Base-by-base conservation (phyloP, 2,888 invertebrate species). In the Eilema sororculum region DNA sequence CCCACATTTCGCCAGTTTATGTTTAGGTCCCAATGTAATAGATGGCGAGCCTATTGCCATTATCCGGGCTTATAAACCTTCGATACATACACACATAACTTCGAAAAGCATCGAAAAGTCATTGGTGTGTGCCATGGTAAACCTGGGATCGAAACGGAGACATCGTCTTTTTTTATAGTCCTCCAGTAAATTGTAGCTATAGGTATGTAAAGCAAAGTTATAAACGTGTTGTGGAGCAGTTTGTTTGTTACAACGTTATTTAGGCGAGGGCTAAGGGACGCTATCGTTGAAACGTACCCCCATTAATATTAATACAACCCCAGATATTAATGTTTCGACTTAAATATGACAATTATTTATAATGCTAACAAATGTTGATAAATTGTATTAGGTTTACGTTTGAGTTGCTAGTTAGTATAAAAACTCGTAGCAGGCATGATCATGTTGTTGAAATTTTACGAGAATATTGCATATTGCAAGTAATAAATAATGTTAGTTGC, bases 281-380 rank as follows among this genome's bases (percentile, higher is more conserved):
- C 28, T 57, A 67, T 69, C 67, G 57, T 61, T 25, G 22, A 28
- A 61, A 30, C 69, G 65, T 66, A 33, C 33, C 61, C 57, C 16
- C 65, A 65, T 61, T 69, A 60, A 69, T 69, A 69, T 69, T 69
- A 69, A 65, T 69, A 30, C 41, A 62, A 57, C 37, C 65, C 37
- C 56, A 30, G 41, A 57, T 66, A 69, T 69, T 66, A 69, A 69
- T 69, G 69, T 61, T 66, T 57, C 57, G 28, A 41, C 33, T 62
- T 61, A 62, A 66, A 66, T 66, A 24, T 25, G 20, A 69, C 61
- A 57, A 30, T 69, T 65, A 69, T 66, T 65, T 69, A 62, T 57
- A 30, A 57, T 62, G 10, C n/a, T 6, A 59, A 46, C 30, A 25
- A 58, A 58, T 25, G 24, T 25, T 58, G 58, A 25, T 58, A 28